Conservation (phyloP, 2,113 vertebrate genomes). For the Herpailurus yagouaroundi region DNA sequence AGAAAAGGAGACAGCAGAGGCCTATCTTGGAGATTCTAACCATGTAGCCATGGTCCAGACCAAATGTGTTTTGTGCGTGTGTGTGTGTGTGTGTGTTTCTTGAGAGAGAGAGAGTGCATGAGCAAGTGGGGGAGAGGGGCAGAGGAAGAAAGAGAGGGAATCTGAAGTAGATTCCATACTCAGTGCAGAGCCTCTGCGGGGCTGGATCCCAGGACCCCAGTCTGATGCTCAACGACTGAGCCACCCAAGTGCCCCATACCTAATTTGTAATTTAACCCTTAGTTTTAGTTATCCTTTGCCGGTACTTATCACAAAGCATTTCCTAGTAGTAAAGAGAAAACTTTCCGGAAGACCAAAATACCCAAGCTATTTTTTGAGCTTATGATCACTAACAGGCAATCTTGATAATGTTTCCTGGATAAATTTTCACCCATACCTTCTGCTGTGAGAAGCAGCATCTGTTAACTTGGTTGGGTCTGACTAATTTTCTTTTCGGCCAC, state of each 20-base stretch:
- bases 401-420: constrained; percentile 23
- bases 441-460: constrained; percentile 19
- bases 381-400: constrained; percentile 47
- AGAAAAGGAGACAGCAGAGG: neutral
- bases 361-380: neutral
- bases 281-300: neutral
- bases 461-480: neutral
- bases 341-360: neutral
- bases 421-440: constrained; percentile 22
- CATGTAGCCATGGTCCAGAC: neutral
- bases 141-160: too few relatives aligned
- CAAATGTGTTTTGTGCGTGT: neutral
- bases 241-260: too few relatives aligned
- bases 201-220: too few relatives aligned
- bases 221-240: too few relatives aligned
- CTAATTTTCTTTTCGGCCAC: constrained; percentile 3
- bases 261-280: neutral
- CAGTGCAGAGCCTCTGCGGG: too few relatives aligned
- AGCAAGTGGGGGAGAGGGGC: too few relatives aligned
- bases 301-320: neutral
- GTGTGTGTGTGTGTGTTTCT: too few relatives aligned
- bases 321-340: neutral
- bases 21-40: too few relatives aligned
- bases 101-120: too few relatives aligned
- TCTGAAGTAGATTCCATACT: too few relatives aligned